phyloP scores from a whole-genome alignment of 1,140 invertebrate species.

The Diorhabda carinulata region DNA sequence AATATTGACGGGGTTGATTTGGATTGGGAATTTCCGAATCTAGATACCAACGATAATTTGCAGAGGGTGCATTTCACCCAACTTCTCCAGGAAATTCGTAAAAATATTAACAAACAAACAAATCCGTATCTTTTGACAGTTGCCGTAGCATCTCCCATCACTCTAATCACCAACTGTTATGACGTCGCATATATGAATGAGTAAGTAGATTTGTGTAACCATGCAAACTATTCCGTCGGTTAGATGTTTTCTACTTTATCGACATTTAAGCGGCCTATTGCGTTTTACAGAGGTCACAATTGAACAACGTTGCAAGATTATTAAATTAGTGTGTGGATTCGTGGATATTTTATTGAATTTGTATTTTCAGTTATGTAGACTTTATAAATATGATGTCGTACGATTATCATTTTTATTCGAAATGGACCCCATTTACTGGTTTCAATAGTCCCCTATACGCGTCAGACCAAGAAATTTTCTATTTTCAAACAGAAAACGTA shows the following conservation, averaged over 20 bases:
- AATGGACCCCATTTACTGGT: slow-evolving; percentile 74
- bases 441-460: slow-evolving; percentile 76
- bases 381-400: slow-evolving; percentile 88
- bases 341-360: too few relatives aligned
- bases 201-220: slow-evolving; percentile 48
- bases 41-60: slow-evolving; percentile 50
- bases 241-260: too few relatives aligned
- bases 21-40: slow-evolving; percentile 84
- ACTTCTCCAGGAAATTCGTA: slow-evolving; percentile 64
- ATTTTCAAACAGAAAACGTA: slow-evolving; percentile 71
- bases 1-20: slow-evolving; percentile 77
- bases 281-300: too few relatives aligned
- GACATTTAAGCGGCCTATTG: too few relatives aligned
- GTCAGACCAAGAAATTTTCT: slow-evolving; percentile 57
- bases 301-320: too few relatives aligned
- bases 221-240: too few relatives aligned
- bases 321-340: too few relatives aligned
- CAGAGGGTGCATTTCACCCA: slow-evolving; percentile 69
- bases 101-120: slow-evolving; percentile 55
- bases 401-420: slow-evolving; percentile 78
- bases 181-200: slow-evolving; percentile 70
- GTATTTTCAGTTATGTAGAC: slow-evolving; percentile 63
- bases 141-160: slow-evolving; percentile 70
- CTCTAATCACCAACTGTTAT: slow-evolving; percentile 71
- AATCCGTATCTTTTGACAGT: slow-evolving; percentile 58